Evolutionary conservation across 2,113 vertebrate species (phyloP).

Genomic region (Oriolus oriolus): DNA sequence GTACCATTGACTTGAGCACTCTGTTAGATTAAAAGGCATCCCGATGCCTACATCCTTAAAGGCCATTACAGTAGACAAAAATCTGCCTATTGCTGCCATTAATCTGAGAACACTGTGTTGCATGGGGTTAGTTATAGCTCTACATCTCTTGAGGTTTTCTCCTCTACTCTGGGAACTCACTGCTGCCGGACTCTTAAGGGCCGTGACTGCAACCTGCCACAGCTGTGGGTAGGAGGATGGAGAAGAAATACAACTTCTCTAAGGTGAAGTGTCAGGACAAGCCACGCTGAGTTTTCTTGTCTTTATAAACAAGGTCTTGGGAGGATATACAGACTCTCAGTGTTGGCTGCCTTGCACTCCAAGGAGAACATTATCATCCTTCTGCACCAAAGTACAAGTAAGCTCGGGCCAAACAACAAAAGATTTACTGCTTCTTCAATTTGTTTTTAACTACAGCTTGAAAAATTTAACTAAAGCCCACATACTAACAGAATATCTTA

Average conservation of each 20-base stretch:
- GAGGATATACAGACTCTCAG: not conserved
- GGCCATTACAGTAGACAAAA: not conserved
- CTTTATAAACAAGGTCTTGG: not conserved
- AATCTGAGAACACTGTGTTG: not conserved
- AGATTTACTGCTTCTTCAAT: conserved; percentile 5
- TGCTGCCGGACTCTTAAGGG: not conserved
- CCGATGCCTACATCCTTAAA: not conserved
- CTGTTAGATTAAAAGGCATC: not conserved
- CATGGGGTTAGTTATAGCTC: not conserved
- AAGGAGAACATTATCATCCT: not conserved
- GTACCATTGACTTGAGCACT: not conserved
- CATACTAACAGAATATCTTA: conserved; percentile 17
- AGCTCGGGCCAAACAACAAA: not conserved
- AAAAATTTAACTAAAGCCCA: conserved; percentile 17
- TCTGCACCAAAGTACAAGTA: not conserved
- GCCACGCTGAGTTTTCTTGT: not conserved
- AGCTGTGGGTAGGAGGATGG: not conserved
- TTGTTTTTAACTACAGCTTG: conserved; percentile 4
- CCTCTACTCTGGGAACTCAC: not conserved
- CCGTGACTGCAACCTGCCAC: not conserved
- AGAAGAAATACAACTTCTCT: not conserved
- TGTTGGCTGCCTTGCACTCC: not conserved
- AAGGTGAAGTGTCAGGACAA: not conserved
- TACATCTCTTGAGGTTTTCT: not conserved
- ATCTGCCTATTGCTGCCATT: not conserved